A percentile compares a stretch with the other conserved stretches of the same genome.
phyloP scores from a whole-genome alignment of 2,888 invertebrate genomes.

The Agrotis clavis region DNA sequence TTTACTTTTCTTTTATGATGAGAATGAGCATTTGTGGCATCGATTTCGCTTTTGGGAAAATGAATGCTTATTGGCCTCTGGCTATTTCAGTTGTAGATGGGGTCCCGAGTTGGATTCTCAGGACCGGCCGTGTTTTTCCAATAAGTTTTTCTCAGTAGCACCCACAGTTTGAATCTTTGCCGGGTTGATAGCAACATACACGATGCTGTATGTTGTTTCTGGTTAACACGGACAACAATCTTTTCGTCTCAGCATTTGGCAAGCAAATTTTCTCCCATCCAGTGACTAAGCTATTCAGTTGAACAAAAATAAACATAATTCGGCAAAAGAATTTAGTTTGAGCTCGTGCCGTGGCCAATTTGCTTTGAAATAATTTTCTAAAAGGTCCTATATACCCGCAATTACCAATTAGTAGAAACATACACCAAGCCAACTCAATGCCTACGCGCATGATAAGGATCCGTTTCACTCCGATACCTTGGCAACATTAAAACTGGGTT shows the following conservation, averaged over 20 bases:
- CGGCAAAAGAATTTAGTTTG: neutral
- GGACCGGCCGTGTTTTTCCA: too few species aligned
- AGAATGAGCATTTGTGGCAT: neutral
- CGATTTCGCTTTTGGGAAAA: neutral
- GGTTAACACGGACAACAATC: neutral
- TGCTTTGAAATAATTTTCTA: neutral
- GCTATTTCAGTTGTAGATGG: too few species aligned
- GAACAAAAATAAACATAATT: too few species aligned
- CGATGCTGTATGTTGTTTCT: neutral
- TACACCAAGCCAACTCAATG: constrained; percentile 20
- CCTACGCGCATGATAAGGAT: constrained; percentile 51
- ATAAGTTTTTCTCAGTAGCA: too few species aligned
- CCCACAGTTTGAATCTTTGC: too few species aligned
- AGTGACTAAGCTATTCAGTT: too few species aligned
- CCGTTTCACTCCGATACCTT: constrained; percentile 52
- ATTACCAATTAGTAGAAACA: constrained; percentile 26
- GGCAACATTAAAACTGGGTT: constrained; percentile 43
- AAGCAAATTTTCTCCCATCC: too few species aligned
- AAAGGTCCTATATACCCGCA: neutral
- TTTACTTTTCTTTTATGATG: neutral
- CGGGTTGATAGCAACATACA: too few species aligned
- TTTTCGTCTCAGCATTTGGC: neutral
- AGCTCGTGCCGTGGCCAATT: neutral
- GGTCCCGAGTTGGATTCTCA: too few species aligned
- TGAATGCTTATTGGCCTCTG: neutral